These are phyloP conservation scores for Epizoanthus ramosus DNA, from an alignment of 92 coral and sea anemone genomes.

Conservation along the genomic window DNA sequence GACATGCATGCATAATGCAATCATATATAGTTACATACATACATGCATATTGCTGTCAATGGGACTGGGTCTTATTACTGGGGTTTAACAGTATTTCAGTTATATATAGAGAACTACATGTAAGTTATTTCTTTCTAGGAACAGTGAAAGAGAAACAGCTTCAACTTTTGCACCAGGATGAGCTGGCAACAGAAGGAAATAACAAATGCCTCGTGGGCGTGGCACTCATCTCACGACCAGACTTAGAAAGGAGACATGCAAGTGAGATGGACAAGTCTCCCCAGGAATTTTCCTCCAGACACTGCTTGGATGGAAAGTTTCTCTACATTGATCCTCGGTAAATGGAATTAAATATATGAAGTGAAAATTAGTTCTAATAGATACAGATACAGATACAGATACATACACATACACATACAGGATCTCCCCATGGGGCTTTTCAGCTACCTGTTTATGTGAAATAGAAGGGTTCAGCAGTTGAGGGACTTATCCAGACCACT, in stretches of 20 bases:
- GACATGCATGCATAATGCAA: too few species aligned
- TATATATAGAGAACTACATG: too few species aligned
- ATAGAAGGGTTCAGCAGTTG: too few species aligned
- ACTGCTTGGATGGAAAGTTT: conserved; percentile 94
- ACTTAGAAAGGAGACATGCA: neutral
- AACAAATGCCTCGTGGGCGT: conserved; percentile 50
- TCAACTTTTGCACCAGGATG: neutral
- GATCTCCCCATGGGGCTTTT: too few species aligned
- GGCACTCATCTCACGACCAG: conserved; percentile 36
- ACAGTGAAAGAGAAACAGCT: neutral
- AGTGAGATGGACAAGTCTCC: conserved; percentile 8
- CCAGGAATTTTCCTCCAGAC: conserved; percentile 76
- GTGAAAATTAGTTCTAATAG: neutral
- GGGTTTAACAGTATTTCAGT: too few species aligned
- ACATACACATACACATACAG: too few species aligned
- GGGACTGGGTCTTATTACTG: too few species aligned
- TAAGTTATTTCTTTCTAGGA: conserved; percentile 1
- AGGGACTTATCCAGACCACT: too few species aligned
- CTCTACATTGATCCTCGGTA: conserved; percentile 90
- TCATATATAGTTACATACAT: too few species aligned
- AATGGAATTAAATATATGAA: neutral
- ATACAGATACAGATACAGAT: too few species aligned
- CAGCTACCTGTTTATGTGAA: too few species aligned
- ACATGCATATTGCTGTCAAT: too few species aligned
- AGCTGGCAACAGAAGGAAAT: neutral